Conservation (phyloP, 1,140 invertebrate genomes). For the Teleopsis dalmanni region DNA sequence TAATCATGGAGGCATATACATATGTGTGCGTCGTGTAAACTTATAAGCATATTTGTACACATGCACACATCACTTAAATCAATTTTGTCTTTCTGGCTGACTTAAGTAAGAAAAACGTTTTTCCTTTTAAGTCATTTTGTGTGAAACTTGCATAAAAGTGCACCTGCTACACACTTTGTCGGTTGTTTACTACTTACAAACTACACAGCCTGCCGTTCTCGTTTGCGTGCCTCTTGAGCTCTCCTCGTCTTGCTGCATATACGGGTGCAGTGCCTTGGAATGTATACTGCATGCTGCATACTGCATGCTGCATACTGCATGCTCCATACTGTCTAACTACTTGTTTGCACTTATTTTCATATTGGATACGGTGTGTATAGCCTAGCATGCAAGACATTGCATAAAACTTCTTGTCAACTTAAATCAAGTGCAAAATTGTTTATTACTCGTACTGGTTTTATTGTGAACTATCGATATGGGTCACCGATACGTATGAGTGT, state of each 20-base stretch:
- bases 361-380: neutral
- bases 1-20: neutral
- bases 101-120: too few species aligned
- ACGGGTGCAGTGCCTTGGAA: too few species aligned
- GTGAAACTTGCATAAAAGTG: conserved; percentile 8
- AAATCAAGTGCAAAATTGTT: conserved; percentile 3
- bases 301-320: conserved; percentile 1
- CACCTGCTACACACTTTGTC: too few species aligned
- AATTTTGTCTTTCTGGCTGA: neutral
- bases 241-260: too few species aligned
- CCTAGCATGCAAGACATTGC: too few species aligned
- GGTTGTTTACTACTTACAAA: too few species aligned
- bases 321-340: neutral
- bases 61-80: conserved; percentile 6
- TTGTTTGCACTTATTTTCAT: neutral
- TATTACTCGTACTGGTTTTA: too few species aligned
- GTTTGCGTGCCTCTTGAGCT: too few species aligned
- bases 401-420: neutral
- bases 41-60: neutral
- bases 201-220: too few species aligned
- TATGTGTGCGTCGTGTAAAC: neutral
- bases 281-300: too few species aligned
- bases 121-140: conserved; percentile 9
- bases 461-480: too few species aligned
- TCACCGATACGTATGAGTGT: too few species aligned